Conservation (phyloP, 2,797 vertebrate species). For the Eulemur albifrons region DNA sequence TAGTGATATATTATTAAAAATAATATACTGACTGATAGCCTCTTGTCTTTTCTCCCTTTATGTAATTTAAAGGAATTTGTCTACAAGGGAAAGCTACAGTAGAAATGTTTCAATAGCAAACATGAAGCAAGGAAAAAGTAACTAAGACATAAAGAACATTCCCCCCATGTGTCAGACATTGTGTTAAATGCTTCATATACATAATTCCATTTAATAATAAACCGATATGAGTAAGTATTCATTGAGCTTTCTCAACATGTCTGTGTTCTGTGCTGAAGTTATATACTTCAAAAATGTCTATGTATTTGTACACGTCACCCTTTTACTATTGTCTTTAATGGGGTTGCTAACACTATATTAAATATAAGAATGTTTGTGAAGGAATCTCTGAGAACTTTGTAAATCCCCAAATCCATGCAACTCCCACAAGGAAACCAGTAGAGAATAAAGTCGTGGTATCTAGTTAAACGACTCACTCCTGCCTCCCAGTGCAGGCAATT, state of each 20-base stretch:
- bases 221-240: conserved; percentile 68
- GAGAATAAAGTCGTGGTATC: neutral
- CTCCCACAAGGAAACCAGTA: neutral
- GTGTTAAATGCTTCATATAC: neutral
- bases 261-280: neutral
- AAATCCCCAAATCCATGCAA: neutral
- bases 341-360: neutral
- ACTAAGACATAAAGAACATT: neutral
- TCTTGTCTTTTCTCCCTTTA: conserved; percentile 68
- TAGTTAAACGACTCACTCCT: neutral
- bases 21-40: neutral
- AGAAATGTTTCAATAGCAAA: conserved; percentile 60
- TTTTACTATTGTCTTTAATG: neutral
- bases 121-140: neutral
- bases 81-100: conserved; percentile 81
- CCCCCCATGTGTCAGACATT: neutral
- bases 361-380: neutral
- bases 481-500: neutral
- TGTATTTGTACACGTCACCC: neutral
- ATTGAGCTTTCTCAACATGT: conserved; percentile 71
- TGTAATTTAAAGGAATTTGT: conserved; percentile 82
- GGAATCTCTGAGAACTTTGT: neutral
- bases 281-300: neutral
- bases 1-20: no score
- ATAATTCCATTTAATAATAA: neutral